Base-by-base conservation (phyloP, 2,113 vertebrate species). In the Lucifuga dentata region DNA sequence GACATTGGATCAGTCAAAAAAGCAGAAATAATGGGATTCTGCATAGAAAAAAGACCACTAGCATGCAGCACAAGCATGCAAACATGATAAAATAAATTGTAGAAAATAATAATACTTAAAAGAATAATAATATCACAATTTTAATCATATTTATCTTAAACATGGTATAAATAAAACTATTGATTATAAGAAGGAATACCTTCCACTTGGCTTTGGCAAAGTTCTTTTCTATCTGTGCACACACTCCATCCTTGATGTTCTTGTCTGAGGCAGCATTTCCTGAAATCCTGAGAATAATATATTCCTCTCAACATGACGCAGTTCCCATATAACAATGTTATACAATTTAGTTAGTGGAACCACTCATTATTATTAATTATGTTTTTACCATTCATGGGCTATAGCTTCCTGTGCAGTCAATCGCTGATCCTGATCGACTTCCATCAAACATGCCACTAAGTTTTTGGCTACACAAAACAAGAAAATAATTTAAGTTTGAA, bases 131-230 rank as follows among this genome's bases (percentile, higher is more conserved):
- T n/a, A n/a, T n/a, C n/a, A n/a, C n/a, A n/a, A n/a, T n/a, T n/a
- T n/a, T n/a, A n/a, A n/a, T n/a, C n/a, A n/a, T n/a, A n/a, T n/a
- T n/a, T n/a, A n/a, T n/a, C n/a, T n/a, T 7, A 29, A 29, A 29
- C 26, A 29, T 5, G 26, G 26, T 12, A 43, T 63, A 3, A 24
- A 7, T 2, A 21, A 45, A 26, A 17, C 23, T n/a, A 40, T 29
- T 16, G 9, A 58, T 35, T 39, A 8, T 7, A 39, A 8, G 15
- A 12, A 62, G 19, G 1, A n/a, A 16, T 92, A 98, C 97, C 97
- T 99, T 99, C 97, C 97, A 99, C 80, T 99, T 99, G 70, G 96
- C 97, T 89, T 96, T 96, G 57, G 95, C 96, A 17, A 99, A 99
- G 88, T 99, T 99, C 93, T 99, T 99, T 88, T 98, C 97, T 58